phyloP scores from a whole-genome alignment of 1,140 invertebrate species.

The Lucilia sericata region DNA sequence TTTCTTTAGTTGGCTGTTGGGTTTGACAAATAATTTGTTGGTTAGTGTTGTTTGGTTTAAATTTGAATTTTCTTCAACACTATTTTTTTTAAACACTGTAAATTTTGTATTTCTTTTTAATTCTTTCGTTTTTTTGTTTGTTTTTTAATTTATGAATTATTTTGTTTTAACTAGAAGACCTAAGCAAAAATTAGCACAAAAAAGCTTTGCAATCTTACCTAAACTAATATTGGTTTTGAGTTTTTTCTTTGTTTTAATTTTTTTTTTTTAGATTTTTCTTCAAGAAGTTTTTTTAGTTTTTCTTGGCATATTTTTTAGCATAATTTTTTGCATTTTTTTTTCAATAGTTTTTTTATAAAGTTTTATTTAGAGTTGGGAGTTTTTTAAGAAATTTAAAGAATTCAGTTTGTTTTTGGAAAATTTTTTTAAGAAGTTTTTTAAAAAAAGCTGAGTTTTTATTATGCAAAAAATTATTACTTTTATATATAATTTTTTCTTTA shows the following conservation, averaged over 20 bases:
- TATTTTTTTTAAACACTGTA: conserved; percentile 5
- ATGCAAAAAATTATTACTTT: conserved; percentile 45
- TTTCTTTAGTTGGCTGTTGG: conserved; percentile 3
- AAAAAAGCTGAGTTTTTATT: conserved; percentile 5
- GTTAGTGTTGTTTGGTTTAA: not conserved
- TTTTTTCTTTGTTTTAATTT: conserved; percentile 36
- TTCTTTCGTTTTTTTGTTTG: conserved; percentile 38
- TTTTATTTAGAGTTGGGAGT: not conserved
- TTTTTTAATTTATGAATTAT: conserved; percentile 47
- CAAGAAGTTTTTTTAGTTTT: conserved; percentile 17
- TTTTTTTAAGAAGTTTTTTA: not conserved
- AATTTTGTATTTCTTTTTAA: not conserved
- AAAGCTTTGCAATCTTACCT: conserved; percentile 65
- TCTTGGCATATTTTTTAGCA: not conserved
- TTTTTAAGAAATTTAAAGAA: not conserved
- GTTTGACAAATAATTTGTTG: not conserved
- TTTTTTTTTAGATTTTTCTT: conserved; percentile 12
- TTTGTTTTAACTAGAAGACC: conserved; percentile 63
- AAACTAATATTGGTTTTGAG: conserved; percentile 56
- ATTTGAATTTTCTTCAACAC: not conserved
- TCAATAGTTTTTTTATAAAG: not conserved
- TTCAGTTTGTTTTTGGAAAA: not conserved
- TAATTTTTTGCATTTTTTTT: conserved; percentile 14
- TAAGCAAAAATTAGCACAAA: conserved; percentile 67
- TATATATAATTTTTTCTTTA: conserved; percentile 10